Evolutionary conservation across 2,797 vertebrate genomes (phyloP), one percentile per base, ranked within the genome.

Genomic region (Allobates femoralis): DNA sequence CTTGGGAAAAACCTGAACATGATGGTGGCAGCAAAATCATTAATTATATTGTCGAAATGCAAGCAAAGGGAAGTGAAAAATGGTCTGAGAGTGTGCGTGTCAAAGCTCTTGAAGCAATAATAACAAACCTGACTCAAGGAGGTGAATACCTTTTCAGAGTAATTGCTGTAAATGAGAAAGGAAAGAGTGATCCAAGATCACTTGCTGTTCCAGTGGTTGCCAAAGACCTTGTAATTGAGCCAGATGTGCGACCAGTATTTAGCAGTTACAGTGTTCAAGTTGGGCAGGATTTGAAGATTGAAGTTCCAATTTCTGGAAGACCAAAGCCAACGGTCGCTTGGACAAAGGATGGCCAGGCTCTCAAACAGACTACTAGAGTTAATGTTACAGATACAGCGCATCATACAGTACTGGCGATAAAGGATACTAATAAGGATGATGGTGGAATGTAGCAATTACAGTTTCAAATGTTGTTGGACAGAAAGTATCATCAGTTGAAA

Each of bases 1-100:
- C 96, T 86, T 99, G 98, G 98, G 96, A 96, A 91, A 98, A 95
- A 91, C 98, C 98, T 74, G 96, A 97, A 89, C 98, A 99, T 91
- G 98, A 99, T 86, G 98, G 98, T 76, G 98, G 98, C 84, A 99
- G 97, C 93, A 98, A 97, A 96, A 97, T 99, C 60, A 90, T 96
- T 77, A 97, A 99, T 76, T 99, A 99, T 87, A 93, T 99, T 89
- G 96, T 99, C 60, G 98, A 99, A 93, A 96, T 99, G 94, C 97
- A 98, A 93, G 93, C 96, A 73, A 99, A 99, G 90, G 97, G 96
- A 74, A 96, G 93, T 80, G 97, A 99, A 0, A 99, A 97, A 92
- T 99, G 98, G 98, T 96, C 95, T 90, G 94, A 94, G 69, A 97
- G 98, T 92, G 95, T 97, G 86, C 95, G 96, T 85, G 97, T 97